A percentile compares a stretch with the other conserved stretches of the same genome.
These are phyloP conservation scores for Lithophane socia DNA, from an alignment of 2,888 invertebrate species.

Conservation along the genomic window DNA sequence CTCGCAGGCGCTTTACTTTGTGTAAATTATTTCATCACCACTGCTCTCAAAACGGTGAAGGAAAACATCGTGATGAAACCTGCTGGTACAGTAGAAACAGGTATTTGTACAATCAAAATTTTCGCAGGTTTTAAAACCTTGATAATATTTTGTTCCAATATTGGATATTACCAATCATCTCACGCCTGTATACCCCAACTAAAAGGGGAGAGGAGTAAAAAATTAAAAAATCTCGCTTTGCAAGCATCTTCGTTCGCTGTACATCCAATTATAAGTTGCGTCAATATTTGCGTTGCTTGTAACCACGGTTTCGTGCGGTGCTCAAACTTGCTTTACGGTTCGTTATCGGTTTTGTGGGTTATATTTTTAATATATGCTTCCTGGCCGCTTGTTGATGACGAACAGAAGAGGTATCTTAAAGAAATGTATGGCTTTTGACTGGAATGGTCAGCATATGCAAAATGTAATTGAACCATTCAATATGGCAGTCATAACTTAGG, in stretches of 20 bases:
- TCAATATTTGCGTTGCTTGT: conserved; percentile 78
- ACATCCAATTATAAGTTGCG: conserved; percentile 83
- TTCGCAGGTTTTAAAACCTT: not conserved
- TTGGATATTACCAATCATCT: conserved; percentile 57
- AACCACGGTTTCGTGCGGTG: conserved; percentile 51
- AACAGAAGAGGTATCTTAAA: no score
- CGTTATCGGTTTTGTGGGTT: not conserved
- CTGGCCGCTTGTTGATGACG: no score
- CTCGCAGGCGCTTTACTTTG: no score
- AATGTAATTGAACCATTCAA: no score
- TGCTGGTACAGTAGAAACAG: not conserved
- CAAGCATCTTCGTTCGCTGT: conserved; percentile 71
- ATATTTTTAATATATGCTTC: not conserved
- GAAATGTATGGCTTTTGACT: no score
- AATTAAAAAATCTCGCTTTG: conserved; percentile 71
- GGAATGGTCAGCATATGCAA: not conserved
- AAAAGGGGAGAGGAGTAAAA: conserved; percentile 49
- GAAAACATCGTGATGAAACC: no score
- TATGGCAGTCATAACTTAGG: no score
- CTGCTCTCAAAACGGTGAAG: no score
- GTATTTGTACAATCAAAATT: not conserved
- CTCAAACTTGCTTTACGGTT: conserved; percentile 63
- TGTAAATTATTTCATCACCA: no score
- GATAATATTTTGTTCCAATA: conserved; percentile 40
- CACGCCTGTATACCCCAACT: conserved; percentile 24